Evolutionary conservation across 2,797 vertebrate species (phyloP).

Genomic region (Furcifer pardalis): DNA sequence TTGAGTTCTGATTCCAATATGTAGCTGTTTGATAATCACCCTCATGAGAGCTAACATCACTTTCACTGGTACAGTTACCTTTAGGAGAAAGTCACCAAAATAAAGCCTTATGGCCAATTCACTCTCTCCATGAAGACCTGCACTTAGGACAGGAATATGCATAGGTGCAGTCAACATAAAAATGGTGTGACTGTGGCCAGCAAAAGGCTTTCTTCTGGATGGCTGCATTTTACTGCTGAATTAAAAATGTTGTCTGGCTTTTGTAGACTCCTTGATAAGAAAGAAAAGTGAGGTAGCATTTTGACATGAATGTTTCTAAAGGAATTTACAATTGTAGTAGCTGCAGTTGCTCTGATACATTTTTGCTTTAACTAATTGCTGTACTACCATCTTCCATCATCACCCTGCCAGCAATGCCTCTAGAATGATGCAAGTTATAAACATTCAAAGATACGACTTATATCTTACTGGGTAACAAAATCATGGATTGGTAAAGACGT

Average conservation of each 20-base stretch:
- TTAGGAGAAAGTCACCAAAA: not conserved
- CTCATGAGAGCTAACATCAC: not conserved
- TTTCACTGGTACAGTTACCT: not conserved
- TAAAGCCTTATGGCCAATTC: not conserved
- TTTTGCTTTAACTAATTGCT: not conserved
- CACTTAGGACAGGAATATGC: not conserved
- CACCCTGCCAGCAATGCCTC: not conserved
- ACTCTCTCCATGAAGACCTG: not conserved
- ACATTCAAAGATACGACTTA: not conserved
- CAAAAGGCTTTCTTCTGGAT: not conserved
- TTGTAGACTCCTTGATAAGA: not conserved
- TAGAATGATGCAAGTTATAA: not conserved
- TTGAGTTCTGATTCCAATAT: not conserved
- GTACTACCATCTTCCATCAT: not conserved
- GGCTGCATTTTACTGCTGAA: not conserved
- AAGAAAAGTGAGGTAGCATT: not conserved
- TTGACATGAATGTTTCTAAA: not conserved
- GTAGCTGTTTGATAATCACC: accelerated
- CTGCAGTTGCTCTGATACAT: not conserved
- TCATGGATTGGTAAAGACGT: not conserved
- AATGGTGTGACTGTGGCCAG: not conserved
- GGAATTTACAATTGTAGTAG: not conserved
- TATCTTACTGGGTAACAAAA: not conserved
- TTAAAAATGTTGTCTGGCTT: not conserved
- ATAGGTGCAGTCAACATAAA: constrained; percentile 28